phyloP scores from a whole-genome alignment of 2,113 vertebrate species.

The Seriola dumerili region DNA sequence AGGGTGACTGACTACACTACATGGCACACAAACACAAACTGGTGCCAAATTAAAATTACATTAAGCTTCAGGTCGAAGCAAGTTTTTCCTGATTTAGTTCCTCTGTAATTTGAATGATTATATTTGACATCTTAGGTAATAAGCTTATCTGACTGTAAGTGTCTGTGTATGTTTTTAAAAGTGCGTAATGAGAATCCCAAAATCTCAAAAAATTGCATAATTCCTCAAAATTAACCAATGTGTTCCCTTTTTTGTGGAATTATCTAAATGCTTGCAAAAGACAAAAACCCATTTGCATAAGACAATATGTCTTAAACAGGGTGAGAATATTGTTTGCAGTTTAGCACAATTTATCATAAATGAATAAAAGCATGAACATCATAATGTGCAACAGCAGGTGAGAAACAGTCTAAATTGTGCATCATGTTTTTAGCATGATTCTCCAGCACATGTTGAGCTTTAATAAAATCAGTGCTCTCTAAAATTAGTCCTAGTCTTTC shows the following conservation, averaged over 20 bases:
- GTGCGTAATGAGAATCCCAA: neutral
- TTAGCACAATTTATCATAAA: constrained; percentile 33
- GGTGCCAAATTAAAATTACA: constrained; percentile 10
- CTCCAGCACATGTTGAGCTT: constrained; percentile 33
- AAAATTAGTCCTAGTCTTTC: constrained; percentile 36
- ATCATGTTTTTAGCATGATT: constrained; percentile 16
- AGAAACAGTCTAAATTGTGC: neutral
- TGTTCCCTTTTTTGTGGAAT: neutral
- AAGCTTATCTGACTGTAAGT: neutral
- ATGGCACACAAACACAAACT: neutral
- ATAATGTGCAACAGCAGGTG: constrained; percentile 43
- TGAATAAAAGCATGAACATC: constrained; percentile 4
- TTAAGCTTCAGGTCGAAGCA: neutral
- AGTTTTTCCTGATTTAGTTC: constrained; percentile 3
- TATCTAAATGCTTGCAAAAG: neutral
- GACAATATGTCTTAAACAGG: neutral
- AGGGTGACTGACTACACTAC: neutral
- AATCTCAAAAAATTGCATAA: neutral
- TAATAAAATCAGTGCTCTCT: constrained; percentile 33
- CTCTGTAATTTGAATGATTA: constrained; percentile 5
- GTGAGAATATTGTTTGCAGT: constrained; percentile 32
- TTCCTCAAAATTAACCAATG: neutral
- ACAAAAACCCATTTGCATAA: neutral
- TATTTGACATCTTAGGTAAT: neutral
- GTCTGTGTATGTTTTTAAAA: neutral